Percentiles rank a stretch among this genome's conserved stretches.
Conservation (phyloP, 2,888 invertebrate species). For the Chelonus formosanus region DNA sequence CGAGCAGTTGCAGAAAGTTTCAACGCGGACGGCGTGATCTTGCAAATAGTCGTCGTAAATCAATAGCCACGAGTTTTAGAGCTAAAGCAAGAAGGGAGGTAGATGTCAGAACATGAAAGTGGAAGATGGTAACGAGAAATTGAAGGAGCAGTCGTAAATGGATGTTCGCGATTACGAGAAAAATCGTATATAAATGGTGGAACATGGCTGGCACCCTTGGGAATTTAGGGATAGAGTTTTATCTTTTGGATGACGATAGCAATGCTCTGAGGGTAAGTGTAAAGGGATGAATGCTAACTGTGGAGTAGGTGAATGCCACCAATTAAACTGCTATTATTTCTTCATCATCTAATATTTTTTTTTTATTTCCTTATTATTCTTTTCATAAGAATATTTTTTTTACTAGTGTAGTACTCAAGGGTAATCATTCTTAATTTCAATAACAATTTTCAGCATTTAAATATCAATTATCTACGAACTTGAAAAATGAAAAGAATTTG, state of each 20-base stretch:
- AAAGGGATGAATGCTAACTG: constrained; percentile 34
- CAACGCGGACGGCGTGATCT: constrained; percentile 59
- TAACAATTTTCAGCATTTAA: too few species aligned
- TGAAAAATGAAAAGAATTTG: too few species aligned
- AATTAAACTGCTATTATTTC: constrained; percentile 52
- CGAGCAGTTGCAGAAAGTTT: constrained; percentile 58
- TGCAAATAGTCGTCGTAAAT: constrained; percentile 62
- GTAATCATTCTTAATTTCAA: too few species aligned
- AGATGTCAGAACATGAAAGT: constrained; percentile 25
- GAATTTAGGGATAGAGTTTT: constrained; percentile 50
- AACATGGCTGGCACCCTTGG: constrained; percentile 34
- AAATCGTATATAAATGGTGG: constrained; percentile 60
- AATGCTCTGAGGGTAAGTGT: constrained; percentile 4
- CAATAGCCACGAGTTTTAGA: constrained; percentile 52
- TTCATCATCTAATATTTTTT: constrained; percentile 19
- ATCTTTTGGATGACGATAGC: constrained; percentile 43
- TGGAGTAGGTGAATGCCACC: constrained; percentile 39
- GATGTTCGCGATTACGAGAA: constrained; percentile 62
- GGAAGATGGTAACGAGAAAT: constrained; percentile 56
- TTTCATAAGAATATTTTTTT: constrained; percentile 1
- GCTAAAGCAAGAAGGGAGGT: constrained; percentile 32
- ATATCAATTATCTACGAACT: too few species aligned
- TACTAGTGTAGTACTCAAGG: too few species aligned
- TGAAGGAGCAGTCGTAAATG: constrained; percentile 60
- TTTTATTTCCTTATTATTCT: background rate